A percentile compares a stretch with the other conserved stretches of the same genome.
These are phyloP conservation scores for Grammomys surdaster DNA, from an alignment of 2,113 vertebrate species.

Conservation along the genomic window DNA sequence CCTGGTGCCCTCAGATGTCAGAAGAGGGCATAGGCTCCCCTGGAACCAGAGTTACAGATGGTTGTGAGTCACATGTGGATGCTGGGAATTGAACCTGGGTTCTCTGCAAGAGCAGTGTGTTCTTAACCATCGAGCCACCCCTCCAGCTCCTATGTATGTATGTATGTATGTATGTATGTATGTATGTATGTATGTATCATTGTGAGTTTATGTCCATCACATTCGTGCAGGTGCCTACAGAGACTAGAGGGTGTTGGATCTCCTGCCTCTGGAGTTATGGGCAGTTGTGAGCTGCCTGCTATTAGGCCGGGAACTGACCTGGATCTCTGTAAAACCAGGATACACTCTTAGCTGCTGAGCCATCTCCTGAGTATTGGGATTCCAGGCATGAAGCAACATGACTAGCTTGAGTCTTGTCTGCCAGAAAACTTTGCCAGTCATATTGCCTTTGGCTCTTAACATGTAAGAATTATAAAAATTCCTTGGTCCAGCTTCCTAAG, in stretches of 20 bases:
- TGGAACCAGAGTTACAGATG: neutral
- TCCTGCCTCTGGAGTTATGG: neutral
- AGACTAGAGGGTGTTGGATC: neutral
- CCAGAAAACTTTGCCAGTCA: neutral
- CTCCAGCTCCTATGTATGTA: neutral
- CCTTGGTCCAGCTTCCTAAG: slow-evolving; percentile 45
- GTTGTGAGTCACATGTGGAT: neutral
- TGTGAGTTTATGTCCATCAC: neutral
- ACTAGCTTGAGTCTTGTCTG: neutral
- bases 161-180: neutral
- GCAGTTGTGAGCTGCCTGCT: neutral
- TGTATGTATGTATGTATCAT: neutral
- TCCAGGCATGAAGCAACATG: neutral
- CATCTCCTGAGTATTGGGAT: neutral
- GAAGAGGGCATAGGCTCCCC: neutral
- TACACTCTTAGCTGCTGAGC: neutral
- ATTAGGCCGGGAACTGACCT: neutral
- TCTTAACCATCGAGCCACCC: neutral
- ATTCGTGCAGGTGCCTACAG: neutral
- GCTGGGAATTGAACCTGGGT: neutral
- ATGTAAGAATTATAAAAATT: neutral
- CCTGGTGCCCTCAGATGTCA: neutral
- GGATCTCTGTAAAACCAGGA: neutral
- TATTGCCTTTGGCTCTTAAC: neutral
- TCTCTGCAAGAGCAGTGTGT: neutral